Base-by-base conservation (phyloP, 2,113 vertebrate genomes). In the Scomber japonicus region DNA sequence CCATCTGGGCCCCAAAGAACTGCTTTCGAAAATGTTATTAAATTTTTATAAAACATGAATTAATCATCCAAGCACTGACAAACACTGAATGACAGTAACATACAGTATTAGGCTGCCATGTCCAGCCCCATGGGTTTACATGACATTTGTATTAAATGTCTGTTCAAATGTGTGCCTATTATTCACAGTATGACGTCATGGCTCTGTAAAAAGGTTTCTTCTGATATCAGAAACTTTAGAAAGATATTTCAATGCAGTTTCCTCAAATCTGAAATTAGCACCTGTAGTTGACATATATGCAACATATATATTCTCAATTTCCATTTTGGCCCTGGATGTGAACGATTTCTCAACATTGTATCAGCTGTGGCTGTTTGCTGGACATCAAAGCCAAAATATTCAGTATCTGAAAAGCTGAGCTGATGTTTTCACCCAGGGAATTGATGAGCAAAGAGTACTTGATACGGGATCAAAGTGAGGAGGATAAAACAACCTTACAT, bases 361-460 rank as follows among this genome's bases (percentile, higher is more conserved):
- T 75, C 71, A 67, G 19, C 24, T n/a, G 30, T 4, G 11, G 10
- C 15, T 66, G 4, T 51, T 69, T 46, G 24, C 10, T 24, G 12
- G 55, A 71, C 50, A 75, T 83, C 55, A 85, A 75, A 85, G 72
- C 19, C 16, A 30, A 55, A 49, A 19, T n/a, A 57, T 54, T 59
- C 40, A 40, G 21, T 44, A 48, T 65, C 59, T 61, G 59, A 74
- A 73, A 73, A 71, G 67, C 71, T 74, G n/a, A 77, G 17, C n/a
- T 51, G 51, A 13, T 59, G 16, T 45, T 73, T 65, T 55, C 31
- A 71, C 17, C 24, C 35, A 7, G 45, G 49, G 27, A 48, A 56
- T 24, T 45, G 14, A 46, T 48, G 44, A 57, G 50, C 27, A 14
- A 55, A 62, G 27, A 30, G 9, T 40, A 35, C 45, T 60, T 49